Base-by-base conservation (phyloP, 2,797 vertebrate species). In the Neostethus bicornis region DNA sequence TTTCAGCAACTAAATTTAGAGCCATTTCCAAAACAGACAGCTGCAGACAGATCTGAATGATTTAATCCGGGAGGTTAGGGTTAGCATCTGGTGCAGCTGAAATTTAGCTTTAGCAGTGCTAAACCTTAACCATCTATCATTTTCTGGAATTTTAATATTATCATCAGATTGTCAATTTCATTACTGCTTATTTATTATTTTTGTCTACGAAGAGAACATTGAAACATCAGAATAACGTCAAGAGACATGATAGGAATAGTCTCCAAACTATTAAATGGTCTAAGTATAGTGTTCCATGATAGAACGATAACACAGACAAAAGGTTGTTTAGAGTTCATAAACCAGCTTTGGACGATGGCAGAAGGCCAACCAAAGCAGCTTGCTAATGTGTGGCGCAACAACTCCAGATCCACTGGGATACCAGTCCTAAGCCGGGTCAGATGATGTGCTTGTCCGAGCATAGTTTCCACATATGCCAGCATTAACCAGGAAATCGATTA, bases 371-470 rank as follows among this genome's bases (percentile, higher is more conserved):
- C 68, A 49, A 47, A 39, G 79, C 76, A 83, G 82, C 80, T 82
- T 81, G 78, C 66, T 48, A 51, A 58, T 67, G 53, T 66, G 73
- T 72, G 70, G 48, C 64, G 19, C 63, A 77, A 79, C 71, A 83
- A 62, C 66, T 50, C 7, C 38, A 14, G 49, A 63, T 75, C 81
- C 83, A 65, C 52, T 60, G 81, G 83, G 85, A 82, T 72, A 65
- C 50, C 49, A 51, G 58, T 80, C 66, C 71, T 80, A 74, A 79
- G 78, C 80, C 83, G 74, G 86, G 84, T 82, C 75, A 75, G 78
- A 87, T 87, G 84, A 87, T 79, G 70, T 79, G 86, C 84, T 88
- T 65, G 70, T 81, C 66, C 65, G 70, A 71, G 80, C 77, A 45
- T 85, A 72, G 63, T 52, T 74, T 85, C 66, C 69, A 70, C 87